Evolutionary conservation across 2,113 vertebrate genomes (phyloP), one percentile per base, ranked within the genome.

Genomic region (Paraplagusia blochii): DNA sequence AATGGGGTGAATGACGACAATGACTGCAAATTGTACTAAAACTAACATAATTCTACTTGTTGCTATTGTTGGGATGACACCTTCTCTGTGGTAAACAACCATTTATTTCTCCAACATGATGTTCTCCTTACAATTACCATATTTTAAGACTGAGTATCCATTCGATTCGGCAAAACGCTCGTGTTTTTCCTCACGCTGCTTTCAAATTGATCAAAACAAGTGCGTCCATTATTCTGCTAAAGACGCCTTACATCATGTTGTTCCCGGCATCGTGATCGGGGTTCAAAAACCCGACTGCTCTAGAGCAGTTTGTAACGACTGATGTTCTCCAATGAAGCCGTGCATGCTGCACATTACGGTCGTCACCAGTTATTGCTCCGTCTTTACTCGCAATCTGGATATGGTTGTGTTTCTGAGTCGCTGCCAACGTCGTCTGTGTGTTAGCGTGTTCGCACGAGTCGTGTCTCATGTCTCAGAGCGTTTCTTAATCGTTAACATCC

Each of bases 161-260:
- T 18, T 2, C 22, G 15, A 45, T 13, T 46, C 34, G 22, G 15
- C 13, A 29, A 56, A 49, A 49, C 5, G 1, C 5, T 19, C 35
- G 49, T 19, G 47, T 60, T 60, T 53, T 50, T n/a, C 40, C 40
- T 58, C 38, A 29, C 38, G 19, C 6, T 22, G 14, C 11, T 8
- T 9, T 52, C 9, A 19, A 17, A 16, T 45, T 53, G 15, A 69
- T 29, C 53, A 50, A 51, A 58, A 54, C 16, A 42, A 50, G 43
- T 49, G 33, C 42, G 46, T 3, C 39, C 10, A 10, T 46, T 59
- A 42, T 44, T 46, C 54, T 55, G 34, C 39, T 46, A 42, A 11
- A 9, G 11, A 6, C n/a, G 15, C 14, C 17, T 70, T 63, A 54
- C 63, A 63, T 56, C 16, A 39, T 19, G 38, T 44, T 9, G 22